These are phyloP conservation scores for Oncorhynchus nerka DNA, from an alignment of 2,113 vertebrate species.

Conservation along the genomic window DNA sequence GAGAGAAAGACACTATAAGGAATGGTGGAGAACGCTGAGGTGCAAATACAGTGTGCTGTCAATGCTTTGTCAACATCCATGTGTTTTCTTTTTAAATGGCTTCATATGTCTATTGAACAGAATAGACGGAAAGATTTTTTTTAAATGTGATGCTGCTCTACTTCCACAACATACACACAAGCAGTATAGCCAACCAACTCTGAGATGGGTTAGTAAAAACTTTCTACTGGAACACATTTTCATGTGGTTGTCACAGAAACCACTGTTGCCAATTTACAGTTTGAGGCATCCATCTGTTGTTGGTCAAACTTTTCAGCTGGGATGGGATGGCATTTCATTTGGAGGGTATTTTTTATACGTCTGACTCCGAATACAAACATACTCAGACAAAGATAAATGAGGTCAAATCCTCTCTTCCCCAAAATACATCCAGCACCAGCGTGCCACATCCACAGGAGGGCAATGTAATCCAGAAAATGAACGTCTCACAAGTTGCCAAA, in stretches of 20 bases:
- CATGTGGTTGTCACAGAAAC: background rate
- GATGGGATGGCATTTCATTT: background rate
- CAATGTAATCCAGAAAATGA: conserved; percentile 13
- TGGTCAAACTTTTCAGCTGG: background rate
- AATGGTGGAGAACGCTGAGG: background rate
- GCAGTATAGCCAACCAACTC: background rate
- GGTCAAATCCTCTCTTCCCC: background rate
- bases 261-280: no score
- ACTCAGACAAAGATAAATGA: background rate
- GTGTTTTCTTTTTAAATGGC: no score
- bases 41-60: background rate
- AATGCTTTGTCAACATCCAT: background rate
- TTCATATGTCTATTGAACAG: background rate
- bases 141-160: background rate
- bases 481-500: background rate
- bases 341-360: background rate
- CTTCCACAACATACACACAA: background rate
- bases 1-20: background rate
- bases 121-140: background rate
- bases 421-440: conserved; percentile 9
- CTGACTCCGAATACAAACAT: background rate
- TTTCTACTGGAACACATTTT: background rate
- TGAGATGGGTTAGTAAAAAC: background rate
- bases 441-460: conserved; percentile 43
- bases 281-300: background rate